Base-by-base conservation (phyloP, 2,888 invertebrate species). In the Leucophenga montana region DNA sequence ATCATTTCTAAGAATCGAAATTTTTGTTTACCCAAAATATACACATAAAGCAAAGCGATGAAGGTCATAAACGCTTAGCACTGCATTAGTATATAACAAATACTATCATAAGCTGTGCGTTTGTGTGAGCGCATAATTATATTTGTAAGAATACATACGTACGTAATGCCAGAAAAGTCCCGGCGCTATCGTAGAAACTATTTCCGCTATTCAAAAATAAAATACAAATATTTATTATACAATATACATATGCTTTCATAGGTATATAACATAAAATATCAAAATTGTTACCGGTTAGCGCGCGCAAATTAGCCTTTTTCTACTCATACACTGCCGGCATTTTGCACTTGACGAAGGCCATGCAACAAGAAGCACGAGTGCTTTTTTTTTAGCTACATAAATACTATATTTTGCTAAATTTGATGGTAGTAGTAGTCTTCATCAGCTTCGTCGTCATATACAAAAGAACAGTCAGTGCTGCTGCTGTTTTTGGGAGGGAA, bases 281-380 rank as follows among this genome's bases (percentile, higher is more conserved):
- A 16, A 16, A 59, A 16, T 16, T 9, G 13, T 48, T 64, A 48
- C 62, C 62, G 62, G 62, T 64, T 64, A 18, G 14, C 62, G 62
- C 62, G 20, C 46, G 20, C 53, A 53, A 61, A 46, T 64, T 64
- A 57, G 16, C 33, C 33, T 56, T 68, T 6, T 62, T 66, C 73
- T 59, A 62, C 71, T 59, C 66, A 31, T 73, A 71, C 22, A 44
- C 57, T 68, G 70, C 73, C 75, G 75, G 75, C 70, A 56, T 66
- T 75, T 73, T 75, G 73, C 71, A 75, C 75, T 75, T 72, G 66
- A 73, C 69, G 69, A 73, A 68, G 66, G 67, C 64, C 33, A 54
- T 66, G 31, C 18, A 61, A 16, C 44, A 53, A 22, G 56, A 16
- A 18, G 56, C 56, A 33, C 9, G 59, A 50, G 33, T 33, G 59